These are phyloP conservation scores for Nephrotoma appendiculata DNA, from an alignment of 2,888 invertebrate species.

Conservation along the genomic window DNA sequence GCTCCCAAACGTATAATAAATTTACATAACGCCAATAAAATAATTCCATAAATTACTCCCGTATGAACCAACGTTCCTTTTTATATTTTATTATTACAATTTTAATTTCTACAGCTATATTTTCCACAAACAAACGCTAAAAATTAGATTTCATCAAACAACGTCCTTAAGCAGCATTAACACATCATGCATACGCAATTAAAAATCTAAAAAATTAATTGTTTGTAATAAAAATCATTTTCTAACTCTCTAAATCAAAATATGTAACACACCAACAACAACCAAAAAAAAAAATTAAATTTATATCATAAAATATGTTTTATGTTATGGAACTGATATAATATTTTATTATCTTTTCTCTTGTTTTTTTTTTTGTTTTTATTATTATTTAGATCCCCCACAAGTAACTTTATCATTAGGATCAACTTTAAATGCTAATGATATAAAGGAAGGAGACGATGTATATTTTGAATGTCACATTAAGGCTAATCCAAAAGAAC, in stretches of 20 bases:
- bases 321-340: neutral
- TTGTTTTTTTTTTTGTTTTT: conserved; percentile 2
- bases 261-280: neutral
- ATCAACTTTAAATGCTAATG: conserved; percentile 56
- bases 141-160: neutral
- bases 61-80: neutral
- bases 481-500: conserved; percentile 58
- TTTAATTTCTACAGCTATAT: neutral
- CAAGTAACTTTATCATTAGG: conserved; percentile 56
- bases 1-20: neutral
- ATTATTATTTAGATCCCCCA: conserved; percentile 48
- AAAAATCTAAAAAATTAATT: neutral
- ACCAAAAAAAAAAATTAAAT: neutral
- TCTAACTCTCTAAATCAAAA: neutral
- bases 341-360: neutral
- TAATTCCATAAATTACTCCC: neutral
- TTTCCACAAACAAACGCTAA: neutral
- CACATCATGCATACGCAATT: neutral
- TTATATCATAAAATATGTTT: neutral
- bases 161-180: neutral
- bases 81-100: neutral
- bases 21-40: neutral
- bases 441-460: conserved; percentile 67
- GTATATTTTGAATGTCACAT: conserved; percentile 70
- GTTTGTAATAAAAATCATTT: neutral